Evolutionary conservation across 2,113 vertebrate species (phyloP).

Genomic region (Hyaena hyaena): DNA sequence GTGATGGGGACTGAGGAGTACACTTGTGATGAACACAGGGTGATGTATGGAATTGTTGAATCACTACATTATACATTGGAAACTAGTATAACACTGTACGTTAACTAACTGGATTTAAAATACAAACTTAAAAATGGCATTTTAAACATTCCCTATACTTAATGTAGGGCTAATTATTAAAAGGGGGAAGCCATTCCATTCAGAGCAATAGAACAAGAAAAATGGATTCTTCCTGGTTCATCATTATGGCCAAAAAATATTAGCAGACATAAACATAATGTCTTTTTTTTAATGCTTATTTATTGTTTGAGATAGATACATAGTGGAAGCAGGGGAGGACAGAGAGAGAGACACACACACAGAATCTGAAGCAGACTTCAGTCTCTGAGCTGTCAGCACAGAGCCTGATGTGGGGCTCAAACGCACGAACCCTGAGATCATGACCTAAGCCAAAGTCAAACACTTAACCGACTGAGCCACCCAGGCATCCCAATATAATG

Average conservation of each 20-base stretch:
- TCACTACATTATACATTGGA: background rate
- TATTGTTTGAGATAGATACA: too few relatives aligned
- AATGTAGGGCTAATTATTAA: background rate
- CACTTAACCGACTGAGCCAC: too few relatives aligned
- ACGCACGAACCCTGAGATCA: too few relatives aligned
- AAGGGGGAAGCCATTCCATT: background rate
- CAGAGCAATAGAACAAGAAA: background rate
- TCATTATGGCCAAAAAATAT: constrained; percentile 7
- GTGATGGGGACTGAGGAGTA: background rate
- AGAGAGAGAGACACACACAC: too few relatives aligned
- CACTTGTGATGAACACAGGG: background rate
- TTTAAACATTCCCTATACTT: background rate
- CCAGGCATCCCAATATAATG: background rate
- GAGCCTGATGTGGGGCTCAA: too few relatives aligned
- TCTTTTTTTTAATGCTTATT: too few relatives aligned
- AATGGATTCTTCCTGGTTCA: background rate
- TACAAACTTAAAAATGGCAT: background rate
- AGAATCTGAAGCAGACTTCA: too few relatives aligned
- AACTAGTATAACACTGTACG: background rate
- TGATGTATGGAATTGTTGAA: background rate
- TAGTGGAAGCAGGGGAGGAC: too few relatives aligned
- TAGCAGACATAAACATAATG: background rate
- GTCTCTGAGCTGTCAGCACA: too few relatives aligned
- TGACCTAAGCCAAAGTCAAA: too few relatives aligned
- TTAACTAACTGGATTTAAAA: background rate